phyloP scores from a whole-genome alignment of 1,140 invertebrate species.

The Panagrolaimus sp. region DNA sequence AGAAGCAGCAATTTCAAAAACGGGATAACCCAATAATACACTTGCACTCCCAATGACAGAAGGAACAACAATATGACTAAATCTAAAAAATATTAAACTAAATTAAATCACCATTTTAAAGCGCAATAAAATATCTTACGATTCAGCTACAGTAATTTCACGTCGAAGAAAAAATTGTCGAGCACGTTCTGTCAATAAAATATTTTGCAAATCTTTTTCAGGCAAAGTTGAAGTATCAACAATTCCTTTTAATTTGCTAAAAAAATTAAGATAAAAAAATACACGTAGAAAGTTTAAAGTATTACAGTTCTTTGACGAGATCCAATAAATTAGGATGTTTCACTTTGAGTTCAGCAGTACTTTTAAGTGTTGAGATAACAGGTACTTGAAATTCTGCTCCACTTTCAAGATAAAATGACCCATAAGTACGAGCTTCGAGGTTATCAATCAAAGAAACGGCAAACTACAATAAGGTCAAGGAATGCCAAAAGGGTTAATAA shows the following conservation, averaged over 20 bases:
- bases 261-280: constrained; percentile 2
- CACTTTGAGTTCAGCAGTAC: constrained; percentile 10
- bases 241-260: constrained; percentile 13
- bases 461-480: not conserved
- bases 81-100: not conserved
- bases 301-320: constrained; percentile 15
- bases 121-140: not conserved
- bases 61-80: not conserved
- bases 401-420: constrained; percentile 7
- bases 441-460: not conserved
- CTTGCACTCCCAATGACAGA: not conserved
- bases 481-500: not conserved
- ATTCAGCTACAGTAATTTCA: constrained; percentile 26
- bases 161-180: constrained; percentile 24
- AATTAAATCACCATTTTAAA: not conserved
- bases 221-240: constrained; percentile 11
- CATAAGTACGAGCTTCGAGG: constrained; percentile 8
- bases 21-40: not conserved
- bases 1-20: not conserved
- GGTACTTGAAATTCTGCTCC: constrained; percentile 11
- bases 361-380: constrained; percentile 12
- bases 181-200: constrained; percentile 25
- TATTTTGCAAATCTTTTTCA: constrained; percentile 19
- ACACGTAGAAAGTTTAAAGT: not conserved
- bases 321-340: constrained; percentile 24